Evolutionary conservation across 2,888 invertebrate species (phyloP).

Genomic region (Malacosoma neustria): DNA sequence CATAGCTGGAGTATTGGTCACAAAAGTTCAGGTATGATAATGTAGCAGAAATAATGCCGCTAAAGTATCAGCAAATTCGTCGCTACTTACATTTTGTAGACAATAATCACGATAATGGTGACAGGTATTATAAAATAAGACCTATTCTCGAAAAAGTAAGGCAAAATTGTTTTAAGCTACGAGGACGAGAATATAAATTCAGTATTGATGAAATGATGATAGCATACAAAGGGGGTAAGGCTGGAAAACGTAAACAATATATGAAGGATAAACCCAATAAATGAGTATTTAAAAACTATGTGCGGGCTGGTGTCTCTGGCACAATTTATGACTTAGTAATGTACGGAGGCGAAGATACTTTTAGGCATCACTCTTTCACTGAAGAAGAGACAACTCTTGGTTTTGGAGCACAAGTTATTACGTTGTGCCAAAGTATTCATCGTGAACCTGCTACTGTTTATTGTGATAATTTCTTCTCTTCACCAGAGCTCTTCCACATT

Average conservation of each 20-base stretch:
- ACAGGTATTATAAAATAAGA: conserved; percentile 6
- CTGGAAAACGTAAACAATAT: conserved; percentile 18
- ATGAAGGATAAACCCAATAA: conserved; percentile 19
- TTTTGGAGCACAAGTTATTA: conserved; percentile 12
- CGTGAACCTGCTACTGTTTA: conserved; percentile 6
- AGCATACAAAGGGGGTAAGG: conserved; percentile 19
- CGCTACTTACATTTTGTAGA: conserved; percentile 6
- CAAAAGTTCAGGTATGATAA: conserved; percentile 4
- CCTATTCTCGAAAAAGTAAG: conserved; percentile 5
- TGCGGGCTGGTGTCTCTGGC: conserved; percentile 16
- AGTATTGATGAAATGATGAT: conserved; percentile 24
- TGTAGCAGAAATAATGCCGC: conserved; percentile 6
- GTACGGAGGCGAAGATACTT: conserved; percentile 15
- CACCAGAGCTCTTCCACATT: conserved; percentile 14
- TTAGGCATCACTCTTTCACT: conserved; percentile 4
- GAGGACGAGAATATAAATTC: conserved; percentile 2
- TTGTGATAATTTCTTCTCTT: too few species aligned
- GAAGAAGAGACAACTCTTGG: conserved; percentile 10
- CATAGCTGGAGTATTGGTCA: conserved; percentile 8
- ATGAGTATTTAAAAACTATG: conserved; percentile 20
- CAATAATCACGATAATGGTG: conserved; percentile 2
- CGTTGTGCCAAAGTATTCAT: conserved; percentile 8
- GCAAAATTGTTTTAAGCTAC: conserved; percentile 2
- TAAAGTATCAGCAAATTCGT: conserved; percentile 6
- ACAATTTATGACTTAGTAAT: conserved; percentile 11